phyloP scores from a whole-genome alignment of 1,140 invertebrate genomes.

The Neodiprion virginianus region DNA sequence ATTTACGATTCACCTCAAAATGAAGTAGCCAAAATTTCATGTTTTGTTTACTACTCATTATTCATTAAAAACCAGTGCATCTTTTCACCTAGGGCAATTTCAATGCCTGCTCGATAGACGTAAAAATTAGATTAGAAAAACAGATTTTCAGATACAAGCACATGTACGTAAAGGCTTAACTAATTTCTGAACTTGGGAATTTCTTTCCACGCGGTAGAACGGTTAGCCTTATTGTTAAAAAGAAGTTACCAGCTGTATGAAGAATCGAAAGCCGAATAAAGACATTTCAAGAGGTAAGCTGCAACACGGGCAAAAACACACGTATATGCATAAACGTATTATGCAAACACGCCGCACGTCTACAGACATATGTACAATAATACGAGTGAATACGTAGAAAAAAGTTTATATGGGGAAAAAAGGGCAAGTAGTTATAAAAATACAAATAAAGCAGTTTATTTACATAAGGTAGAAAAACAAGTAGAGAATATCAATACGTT shows the following conservation, averaged over 20 bases:
- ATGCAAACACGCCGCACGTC: too few species aligned
- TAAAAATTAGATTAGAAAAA: not conserved
- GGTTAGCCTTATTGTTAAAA: too few species aligned
- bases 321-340: too few species aligned
- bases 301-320: too few species aligned
- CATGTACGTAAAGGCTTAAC: not conserved
- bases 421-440: not conserved
- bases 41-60: conserved; percentile 9
- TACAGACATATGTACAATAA: not conserved
- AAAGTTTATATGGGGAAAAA: not conserved
- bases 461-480: not conserved
- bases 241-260: too few species aligned
- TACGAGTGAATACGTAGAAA: not conserved
- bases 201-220: too few species aligned
- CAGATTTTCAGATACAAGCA: not conserved
- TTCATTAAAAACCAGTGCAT: not conserved
- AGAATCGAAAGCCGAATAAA: too few species aligned
- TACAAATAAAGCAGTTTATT: not conserved
- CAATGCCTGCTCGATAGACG: too few species aligned
- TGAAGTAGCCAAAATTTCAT: not conserved
- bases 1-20: not conserved
- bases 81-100: too few species aligned
- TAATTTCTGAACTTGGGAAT: too few species aligned
- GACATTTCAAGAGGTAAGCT: too few species aligned
- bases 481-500: too few species aligned